Percentiles rank a stretch among this genome's conserved stretches.
phyloP scores from a whole-genome alignment of 2,113 vertebrate genomes.

The Todiramphus saurophagus region DNA sequence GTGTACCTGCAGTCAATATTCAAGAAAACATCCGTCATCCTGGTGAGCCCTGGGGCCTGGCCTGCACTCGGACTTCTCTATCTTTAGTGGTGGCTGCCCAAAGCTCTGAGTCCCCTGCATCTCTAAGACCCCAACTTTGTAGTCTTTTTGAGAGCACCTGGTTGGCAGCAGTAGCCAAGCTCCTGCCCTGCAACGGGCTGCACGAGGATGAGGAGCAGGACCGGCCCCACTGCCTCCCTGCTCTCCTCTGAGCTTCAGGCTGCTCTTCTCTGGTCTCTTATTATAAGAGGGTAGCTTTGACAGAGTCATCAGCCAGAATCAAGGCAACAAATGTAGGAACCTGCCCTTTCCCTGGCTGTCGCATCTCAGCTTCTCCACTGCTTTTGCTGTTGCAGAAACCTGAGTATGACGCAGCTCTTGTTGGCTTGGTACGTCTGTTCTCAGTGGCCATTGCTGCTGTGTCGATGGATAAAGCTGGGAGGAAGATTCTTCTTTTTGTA shows the following conservation, averaged over 20 bases:
- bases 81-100: not conserved
- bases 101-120: not conserved
- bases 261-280: not conserved
- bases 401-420: constrained; percentile 83
- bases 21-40: constrained; percentile 74
- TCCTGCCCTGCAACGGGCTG: not conserved
- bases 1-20: constrained; percentile 93
- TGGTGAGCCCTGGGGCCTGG: constrained; percentile 61
- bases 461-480: constrained; percentile 91
- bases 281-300: not conserved
- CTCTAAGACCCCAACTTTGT: not conserved
- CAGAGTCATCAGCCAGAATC: not conserved
- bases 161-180: not conserved
- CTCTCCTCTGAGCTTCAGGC: not conserved
- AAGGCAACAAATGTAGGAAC: not conserved
- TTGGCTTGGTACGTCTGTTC: constrained; percentile 84
- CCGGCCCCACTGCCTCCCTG: rapidly evolving
- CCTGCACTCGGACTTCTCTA: rapidly evolving
- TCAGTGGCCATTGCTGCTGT: constrained; percentile 82
- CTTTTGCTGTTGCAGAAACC: constrained; percentile 43
- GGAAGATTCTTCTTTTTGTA: constrained; percentile 87
- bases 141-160: not conserved
- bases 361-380: not conserved
- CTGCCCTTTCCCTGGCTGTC: not conserved
- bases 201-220: not conserved